Conservation (phyloP, 2,888 invertebrate species). For the Gibbula magus region DNA sequence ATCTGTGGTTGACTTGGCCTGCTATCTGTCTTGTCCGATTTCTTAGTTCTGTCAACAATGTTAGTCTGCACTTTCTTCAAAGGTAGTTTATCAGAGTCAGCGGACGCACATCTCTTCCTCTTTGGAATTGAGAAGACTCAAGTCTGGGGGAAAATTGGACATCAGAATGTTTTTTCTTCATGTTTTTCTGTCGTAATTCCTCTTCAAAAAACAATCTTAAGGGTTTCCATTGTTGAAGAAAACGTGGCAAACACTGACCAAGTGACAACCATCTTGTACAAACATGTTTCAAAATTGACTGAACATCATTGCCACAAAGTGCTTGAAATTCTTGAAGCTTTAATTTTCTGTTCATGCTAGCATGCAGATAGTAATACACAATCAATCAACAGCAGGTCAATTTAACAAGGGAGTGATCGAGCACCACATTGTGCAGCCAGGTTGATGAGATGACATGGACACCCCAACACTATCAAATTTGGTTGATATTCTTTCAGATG, state of each 20-base stretch:
- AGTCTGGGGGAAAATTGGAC: background rate
- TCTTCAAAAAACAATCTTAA: background rate
- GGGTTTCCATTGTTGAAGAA: background rate
- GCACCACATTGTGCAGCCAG: background rate
- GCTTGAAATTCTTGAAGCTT: background rate
- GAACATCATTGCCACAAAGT: background rate
- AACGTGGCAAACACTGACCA: background rate
- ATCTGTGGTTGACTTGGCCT: background rate
- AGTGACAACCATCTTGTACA: slow-evolving; percentile 3
- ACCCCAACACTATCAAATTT: background rate
- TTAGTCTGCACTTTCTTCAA: no score
- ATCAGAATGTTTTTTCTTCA: background rate
- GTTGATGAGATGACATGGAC: slow-evolving; percentile 16
- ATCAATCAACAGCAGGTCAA: slow-evolving; percentile 5
- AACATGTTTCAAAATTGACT: background rate
- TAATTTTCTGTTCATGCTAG: background rate
- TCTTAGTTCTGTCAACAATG: no score
- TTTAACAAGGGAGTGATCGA: background rate
- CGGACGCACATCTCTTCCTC: background rate
- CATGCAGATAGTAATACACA: background rate
- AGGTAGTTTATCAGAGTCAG: no score
- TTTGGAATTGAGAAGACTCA: background rate
- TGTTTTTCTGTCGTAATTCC: background rate
- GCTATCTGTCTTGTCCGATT: background rate
- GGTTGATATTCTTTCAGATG: background rate